These are phyloP conservation scores for Nanorana parkeri DNA, from an alignment of 2,113 vertebrate genomes.

Conservation along the genomic window DNA sequence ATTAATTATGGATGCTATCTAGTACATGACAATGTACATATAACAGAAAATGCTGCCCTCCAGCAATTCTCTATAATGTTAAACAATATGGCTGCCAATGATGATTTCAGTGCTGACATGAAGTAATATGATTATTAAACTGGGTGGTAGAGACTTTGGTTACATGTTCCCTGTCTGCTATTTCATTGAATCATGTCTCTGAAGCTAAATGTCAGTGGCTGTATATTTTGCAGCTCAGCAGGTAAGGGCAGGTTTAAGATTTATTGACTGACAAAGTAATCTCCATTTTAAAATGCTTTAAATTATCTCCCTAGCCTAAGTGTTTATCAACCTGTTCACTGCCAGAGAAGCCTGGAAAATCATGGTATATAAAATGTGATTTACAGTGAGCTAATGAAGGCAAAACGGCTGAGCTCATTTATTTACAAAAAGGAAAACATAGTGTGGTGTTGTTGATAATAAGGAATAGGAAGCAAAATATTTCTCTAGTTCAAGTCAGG, in stretches of 20 bases:
- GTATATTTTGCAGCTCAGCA: slow-evolving; percentile 35
- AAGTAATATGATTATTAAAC: slow-evolving; percentile 27
- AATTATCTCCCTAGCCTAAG: slow-evolving; percentile 1
- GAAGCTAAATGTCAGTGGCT: slow-evolving; percentile 22
- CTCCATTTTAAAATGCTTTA: slow-evolving; percentile 32
- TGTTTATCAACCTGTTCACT: slow-evolving; percentile 30
- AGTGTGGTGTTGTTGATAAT: too few species aligned
- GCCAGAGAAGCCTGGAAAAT: background rate
- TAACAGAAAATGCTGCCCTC: too few species aligned
- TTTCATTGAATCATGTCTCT: slow-evolving; percentile 52
- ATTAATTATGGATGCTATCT: too few species aligned
- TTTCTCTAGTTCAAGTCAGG: too few species aligned
- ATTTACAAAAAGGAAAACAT: too few species aligned
- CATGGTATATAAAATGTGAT: background rate
- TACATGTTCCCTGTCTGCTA: slow-evolving; percentile 35
- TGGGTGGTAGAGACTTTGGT: slow-evolving; percentile 40
- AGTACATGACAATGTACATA: too few species aligned
- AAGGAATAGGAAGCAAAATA: too few species aligned
- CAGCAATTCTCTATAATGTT: too few species aligned
- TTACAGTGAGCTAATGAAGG: background rate
- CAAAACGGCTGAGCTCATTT: background rate
- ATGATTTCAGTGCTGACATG: background rate
- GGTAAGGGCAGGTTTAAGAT: slow-evolving; percentile 42
- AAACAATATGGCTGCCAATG: background rate
- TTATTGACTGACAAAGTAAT: slow-evolving; percentile 53